These are phyloP conservation scores for Danionella dracula DNA, from an alignment of 2,797 vertebrate genomes.

Conservation along the genomic window DNA sequence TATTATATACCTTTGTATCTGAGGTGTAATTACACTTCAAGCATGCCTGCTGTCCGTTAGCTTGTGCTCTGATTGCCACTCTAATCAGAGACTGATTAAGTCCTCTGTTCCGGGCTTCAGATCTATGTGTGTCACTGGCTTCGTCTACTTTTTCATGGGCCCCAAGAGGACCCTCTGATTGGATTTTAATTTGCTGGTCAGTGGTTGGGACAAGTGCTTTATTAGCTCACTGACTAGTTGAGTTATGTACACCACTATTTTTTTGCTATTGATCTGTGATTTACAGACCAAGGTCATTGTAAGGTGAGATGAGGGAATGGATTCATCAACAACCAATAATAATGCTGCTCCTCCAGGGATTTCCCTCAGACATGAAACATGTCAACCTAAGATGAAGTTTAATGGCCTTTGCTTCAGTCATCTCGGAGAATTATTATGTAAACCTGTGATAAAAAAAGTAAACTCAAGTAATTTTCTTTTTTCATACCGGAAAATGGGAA, in stretches of 20 bases:
- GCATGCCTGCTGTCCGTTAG: conserved; percentile 24
- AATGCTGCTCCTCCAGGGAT: conserved; percentile 6
- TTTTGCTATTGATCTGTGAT: conserved; percentile 47
- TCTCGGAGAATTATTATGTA: no score
- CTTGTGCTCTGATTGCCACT: conserved; percentile 37
- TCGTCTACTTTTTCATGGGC: conserved; percentile 10
- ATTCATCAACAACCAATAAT: conserved; percentile 60
- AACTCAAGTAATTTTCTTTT: no score
- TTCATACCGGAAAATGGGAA: no score
- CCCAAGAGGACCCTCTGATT: conserved; percentile 49
- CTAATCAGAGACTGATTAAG: conserved; percentile 49
- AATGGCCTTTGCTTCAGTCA: conserved; percentile 53
- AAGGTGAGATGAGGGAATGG: conserved; percentile 40
- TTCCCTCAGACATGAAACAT: conserved; percentile 44
- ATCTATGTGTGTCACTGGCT: conserved; percentile 43
- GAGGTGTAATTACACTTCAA: conserved; percentile 10
- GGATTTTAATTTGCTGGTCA: conserved; percentile 72
- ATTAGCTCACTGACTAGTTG: conserved; percentile 33
- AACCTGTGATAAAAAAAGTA: no score
- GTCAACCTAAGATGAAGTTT: conserved; percentile 50
- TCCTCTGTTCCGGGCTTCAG: conserved; percentile 37
- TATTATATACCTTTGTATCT: conserved; percentile 5
- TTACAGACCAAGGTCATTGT: conserved; percentile 40
- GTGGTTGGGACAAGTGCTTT: conserved; percentile 37
- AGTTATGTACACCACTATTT: conserved; percentile 34